These are phyloP conservation scores for Pachliopta kotzebuea DNA, from an alignment of 2,888 invertebrate genomes.

Conservation along the genomic window DNA sequence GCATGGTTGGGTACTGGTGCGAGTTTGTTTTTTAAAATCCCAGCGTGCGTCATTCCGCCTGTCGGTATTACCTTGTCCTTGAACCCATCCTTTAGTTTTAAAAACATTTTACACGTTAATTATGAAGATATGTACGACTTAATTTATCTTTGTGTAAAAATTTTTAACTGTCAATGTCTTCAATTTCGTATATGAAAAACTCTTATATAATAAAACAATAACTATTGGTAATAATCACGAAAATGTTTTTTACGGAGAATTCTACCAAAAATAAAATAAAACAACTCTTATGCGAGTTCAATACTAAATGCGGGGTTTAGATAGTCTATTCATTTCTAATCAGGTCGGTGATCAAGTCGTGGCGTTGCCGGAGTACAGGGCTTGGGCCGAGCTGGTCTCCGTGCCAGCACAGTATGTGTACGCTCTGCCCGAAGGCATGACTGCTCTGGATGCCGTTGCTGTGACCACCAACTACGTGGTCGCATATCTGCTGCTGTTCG, in stretches of 20 bases:
- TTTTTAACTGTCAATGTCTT: no score
- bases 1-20: slow-evolving; percentile 2
- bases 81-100: slow-evolving; percentile 1
- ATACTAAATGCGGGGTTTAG: no score
- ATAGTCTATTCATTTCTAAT: slow-evolving; percentile 20
- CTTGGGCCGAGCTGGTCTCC: slow-evolving; percentile 92
- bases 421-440: slow-evolving; percentile 87
- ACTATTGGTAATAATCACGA: no score
- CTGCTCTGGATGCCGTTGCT: slow-evolving; percentile 89
- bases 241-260: no score
- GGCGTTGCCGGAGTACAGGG: slow-evolving; percentile 90
- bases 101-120: background rate
- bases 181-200: no score
- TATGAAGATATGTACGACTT: background rate
- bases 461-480: slow-evolving; percentile 93
- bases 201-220: no score
- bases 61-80: background rate
- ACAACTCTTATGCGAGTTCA: background rate
- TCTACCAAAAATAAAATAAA: background rate
- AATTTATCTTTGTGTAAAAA: background rate
- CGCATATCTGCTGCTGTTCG: slow-evolving; percentile 91
- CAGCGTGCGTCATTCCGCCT: background rate
- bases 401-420: slow-evolving; percentile 91
- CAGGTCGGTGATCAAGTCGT: slow-evolving; percentile 91
- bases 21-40: background rate